These are phyloP conservation scores for Tachysurus vachellii DNA, from an alignment of 2,113 vertebrate genomes.

Conservation along the genomic window DNA sequence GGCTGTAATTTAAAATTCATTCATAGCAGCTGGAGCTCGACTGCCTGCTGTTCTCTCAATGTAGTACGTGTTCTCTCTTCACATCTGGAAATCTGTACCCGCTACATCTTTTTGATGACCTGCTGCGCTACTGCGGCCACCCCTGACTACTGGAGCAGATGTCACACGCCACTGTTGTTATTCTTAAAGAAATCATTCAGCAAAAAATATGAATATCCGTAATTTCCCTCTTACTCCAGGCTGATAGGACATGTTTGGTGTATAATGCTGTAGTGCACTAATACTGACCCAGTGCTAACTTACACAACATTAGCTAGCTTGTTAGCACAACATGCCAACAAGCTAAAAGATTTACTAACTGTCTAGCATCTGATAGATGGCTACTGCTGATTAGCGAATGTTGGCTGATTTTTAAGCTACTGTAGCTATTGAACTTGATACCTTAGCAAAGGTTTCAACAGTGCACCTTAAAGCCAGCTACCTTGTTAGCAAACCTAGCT, in stretches of 20 bases:
- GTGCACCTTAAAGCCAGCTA: background rate
- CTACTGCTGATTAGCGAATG: background rate
- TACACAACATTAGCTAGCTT: background rate
- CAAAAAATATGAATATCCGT: background rate
- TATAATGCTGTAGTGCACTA: background rate
- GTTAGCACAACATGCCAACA: background rate
- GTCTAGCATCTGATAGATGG: background rate
- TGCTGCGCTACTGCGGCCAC: background rate
- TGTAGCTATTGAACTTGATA: background rate
- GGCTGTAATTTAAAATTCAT: conserved; percentile 26
- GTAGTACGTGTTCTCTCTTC: background rate
- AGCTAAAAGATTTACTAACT: background rate
- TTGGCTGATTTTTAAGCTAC: too few relatives aligned
- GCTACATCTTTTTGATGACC: conserved; percentile 3
- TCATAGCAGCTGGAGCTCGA: conserved; percentile 17
- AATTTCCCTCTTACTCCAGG: background rate
- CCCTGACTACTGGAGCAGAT: background rate
- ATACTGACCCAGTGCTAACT: background rate
- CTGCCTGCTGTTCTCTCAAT: conserved; percentile 6
- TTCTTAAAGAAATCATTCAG: background rate
- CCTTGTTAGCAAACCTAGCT: background rate
- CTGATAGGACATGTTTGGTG: background rate
- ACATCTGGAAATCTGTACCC: conserved; percentile 14
- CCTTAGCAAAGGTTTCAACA: background rate
- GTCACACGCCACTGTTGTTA: background rate